Conservation (phyloP, 1,140 invertebrate species). For the Papilio aristodemus region DNA sequence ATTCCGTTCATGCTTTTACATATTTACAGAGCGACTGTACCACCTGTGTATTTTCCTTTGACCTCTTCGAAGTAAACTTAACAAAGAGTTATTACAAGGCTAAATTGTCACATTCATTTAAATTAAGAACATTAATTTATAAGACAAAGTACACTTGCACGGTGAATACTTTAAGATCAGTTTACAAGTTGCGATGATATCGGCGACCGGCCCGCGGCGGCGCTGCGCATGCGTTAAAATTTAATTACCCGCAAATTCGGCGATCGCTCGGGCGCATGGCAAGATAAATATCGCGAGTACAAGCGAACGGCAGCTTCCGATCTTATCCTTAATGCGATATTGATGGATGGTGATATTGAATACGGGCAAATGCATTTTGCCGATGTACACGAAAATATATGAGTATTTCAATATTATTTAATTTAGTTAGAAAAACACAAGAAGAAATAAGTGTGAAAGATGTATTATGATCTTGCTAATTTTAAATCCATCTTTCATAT, state of each 20-base stretch:
- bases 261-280: constrained; percentile 43
- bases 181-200: constrained; percentile 59
- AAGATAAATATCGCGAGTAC: constrained; percentile 40
- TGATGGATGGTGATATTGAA: constrained; percentile 17
- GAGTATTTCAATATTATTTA: too few relatives aligned
- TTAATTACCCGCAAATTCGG: constrained; percentile 65
- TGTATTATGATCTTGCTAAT: too few relatives aligned
- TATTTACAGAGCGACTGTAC: too few relatives aligned
- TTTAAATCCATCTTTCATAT: too few relatives aligned
- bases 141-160: constrained; percentile 1
- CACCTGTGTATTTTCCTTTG: too few relatives aligned
- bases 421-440: too few relatives aligned
- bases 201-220: constrained; percentile 39
- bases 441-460: too few relatives aligned
- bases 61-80: too few relatives aligned
- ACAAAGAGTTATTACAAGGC: too few relatives aligned
- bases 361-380: not conserved
- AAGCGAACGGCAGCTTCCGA: not conserved
- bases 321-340: constrained; percentile 7
- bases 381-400: too few relatives aligned
- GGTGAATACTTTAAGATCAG: constrained; percentile 8
- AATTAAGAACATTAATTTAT: not conserved
- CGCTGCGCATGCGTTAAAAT: constrained; percentile 52
- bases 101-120: too few relatives aligned
- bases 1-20: too few relatives aligned